These are phyloP conservation scores for Toxotes lorentzi DNA, from an alignment of 2,797 vertebrate species.

Conservation along the genomic window DNA sequence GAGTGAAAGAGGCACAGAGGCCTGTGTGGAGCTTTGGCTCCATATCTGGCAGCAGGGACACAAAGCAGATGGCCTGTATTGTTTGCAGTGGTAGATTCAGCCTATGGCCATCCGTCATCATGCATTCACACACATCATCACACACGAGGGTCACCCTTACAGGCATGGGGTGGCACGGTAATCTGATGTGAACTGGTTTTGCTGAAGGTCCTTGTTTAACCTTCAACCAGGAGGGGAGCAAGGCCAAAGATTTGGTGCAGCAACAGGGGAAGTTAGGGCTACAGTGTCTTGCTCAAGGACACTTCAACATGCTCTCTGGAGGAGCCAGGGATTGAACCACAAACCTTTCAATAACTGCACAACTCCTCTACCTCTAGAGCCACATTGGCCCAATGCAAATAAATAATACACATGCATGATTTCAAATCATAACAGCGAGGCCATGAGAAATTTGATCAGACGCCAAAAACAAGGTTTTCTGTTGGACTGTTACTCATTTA, in stretches of 20 bases:
- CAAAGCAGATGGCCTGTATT: constrained; percentile 73
- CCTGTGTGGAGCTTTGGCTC: neutral
- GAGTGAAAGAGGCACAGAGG: constrained; percentile 8
- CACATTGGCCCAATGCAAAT: neutral
- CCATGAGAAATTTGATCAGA: neutral
- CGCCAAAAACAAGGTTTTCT: too few relatives aligned
- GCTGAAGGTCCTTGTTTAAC: constrained; percentile 8
- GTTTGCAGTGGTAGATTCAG: constrained; percentile 66
- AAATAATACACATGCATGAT: neutral
- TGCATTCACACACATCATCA: neutral
- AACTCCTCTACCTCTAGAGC: too few relatives aligned
- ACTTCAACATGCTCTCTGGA: too few relatives aligned
- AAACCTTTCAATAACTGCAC: too few relatives aligned
- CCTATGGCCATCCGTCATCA: constrained; percentile 57
- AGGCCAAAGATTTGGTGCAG: neutral
- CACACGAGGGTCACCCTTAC: constrained; percentile 7
- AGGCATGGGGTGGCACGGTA: neutral
- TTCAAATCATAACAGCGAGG: neutral
- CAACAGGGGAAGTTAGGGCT: too few relatives aligned
- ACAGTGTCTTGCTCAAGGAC: too few relatives aligned
- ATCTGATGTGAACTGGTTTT: constrained; percentile 11
- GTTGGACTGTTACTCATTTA: too few relatives aligned
- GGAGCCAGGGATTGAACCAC: too few relatives aligned
- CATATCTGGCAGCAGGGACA: constrained; percentile 37
- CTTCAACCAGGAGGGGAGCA: neutral